Conservation (phyloP, 35 echinoderm and acorn worm species). For the Hemicentrotus pulcherrimus region DNA sequence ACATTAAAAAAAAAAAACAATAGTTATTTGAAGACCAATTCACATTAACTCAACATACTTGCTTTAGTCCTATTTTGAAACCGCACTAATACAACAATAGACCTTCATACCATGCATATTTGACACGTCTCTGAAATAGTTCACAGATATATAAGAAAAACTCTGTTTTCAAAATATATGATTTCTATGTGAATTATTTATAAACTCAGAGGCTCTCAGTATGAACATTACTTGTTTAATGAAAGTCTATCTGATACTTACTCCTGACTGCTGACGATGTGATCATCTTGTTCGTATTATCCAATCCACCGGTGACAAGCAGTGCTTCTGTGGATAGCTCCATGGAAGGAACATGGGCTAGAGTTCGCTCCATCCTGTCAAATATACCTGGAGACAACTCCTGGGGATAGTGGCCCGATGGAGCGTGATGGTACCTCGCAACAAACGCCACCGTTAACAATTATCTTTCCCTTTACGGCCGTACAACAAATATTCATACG, state of each 20-base stretch:
- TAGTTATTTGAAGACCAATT: too few relatives aligned
- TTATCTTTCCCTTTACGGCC: background rate
- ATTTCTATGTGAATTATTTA: too few relatives aligned
- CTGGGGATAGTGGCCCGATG: background rate
- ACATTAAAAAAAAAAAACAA: too few relatives aligned
- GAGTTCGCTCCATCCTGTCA: constrained; percentile 41
- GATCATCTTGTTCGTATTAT: constrained; percentile 49
- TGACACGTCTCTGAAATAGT: too few relatives aligned
- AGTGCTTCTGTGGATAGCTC: constrained; percentile 42
- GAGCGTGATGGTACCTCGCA: background rate
- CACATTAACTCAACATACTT: too few relatives aligned
- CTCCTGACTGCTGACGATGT: constrained; percentile 39
- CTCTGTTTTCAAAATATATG: too few relatives aligned
- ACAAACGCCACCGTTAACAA: constrained; percentile 34
- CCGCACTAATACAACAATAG: too few relatives aligned
- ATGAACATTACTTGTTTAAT: too few relatives aligned
- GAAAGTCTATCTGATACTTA: background rate
- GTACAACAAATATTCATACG: background rate
- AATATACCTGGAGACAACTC: constrained; percentile 36
- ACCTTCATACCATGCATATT: too few relatives aligned
- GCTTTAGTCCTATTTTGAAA: too few relatives aligned
- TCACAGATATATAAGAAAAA: too few relatives aligned
- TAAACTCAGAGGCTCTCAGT: too few relatives aligned
- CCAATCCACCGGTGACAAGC: constrained; percentile 43
- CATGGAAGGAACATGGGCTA: constrained; percentile 41